A percentile compares a stretch with the other conserved stretches of the same genome.
Evolutionary conservation across 2,113 vertebrate species (phyloP).

Genomic region (Salminus brasiliensis): DNA sequence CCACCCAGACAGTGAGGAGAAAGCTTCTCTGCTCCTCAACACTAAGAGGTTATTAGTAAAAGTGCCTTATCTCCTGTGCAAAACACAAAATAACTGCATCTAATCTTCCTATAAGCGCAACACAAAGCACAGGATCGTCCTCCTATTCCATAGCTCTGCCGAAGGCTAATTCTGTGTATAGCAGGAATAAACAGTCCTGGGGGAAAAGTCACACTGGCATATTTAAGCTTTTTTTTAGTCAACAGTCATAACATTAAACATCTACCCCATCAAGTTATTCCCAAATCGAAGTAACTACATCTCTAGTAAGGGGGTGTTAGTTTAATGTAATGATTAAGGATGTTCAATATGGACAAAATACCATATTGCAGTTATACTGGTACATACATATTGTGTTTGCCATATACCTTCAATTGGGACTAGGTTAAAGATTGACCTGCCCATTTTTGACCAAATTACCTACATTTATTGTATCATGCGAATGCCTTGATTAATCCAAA

Average conservation of each 20-base stretch:
- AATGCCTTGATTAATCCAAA: background rate
- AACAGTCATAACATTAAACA: too few relatives aligned
- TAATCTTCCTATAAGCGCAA: background rate
- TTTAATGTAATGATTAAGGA: too few relatives aligned
- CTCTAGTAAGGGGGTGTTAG: too few relatives aligned
- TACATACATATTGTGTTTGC: too few relatives aligned
- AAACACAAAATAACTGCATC: conserved; percentile 22
- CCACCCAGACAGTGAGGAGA: background rate
- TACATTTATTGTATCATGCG: background rate
- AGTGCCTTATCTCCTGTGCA: conserved; percentile 17
- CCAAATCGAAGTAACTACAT: too few relatives aligned
- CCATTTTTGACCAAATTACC: background rate
- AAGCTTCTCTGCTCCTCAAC: background rate
- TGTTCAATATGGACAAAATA: too few relatives aligned
- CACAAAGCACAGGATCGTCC: background rate
- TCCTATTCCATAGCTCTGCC: background rate
- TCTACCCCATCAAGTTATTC: too few relatives aligned
- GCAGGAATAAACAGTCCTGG: too few relatives aligned
- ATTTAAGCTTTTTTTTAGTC: too few relatives aligned
- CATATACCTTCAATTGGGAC: too few relatives aligned
- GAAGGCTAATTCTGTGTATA: background rate
- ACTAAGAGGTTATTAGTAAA: conserved; percentile 16
- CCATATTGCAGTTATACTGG: too few relatives aligned
- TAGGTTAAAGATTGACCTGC: background rate
- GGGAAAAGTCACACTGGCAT: too few relatives aligned